These are phyloP conservation scores for Chrysolina haemoptera DNA, from an alignment of 2,888 invertebrate species.

Conservation along the genomic window DNA sequence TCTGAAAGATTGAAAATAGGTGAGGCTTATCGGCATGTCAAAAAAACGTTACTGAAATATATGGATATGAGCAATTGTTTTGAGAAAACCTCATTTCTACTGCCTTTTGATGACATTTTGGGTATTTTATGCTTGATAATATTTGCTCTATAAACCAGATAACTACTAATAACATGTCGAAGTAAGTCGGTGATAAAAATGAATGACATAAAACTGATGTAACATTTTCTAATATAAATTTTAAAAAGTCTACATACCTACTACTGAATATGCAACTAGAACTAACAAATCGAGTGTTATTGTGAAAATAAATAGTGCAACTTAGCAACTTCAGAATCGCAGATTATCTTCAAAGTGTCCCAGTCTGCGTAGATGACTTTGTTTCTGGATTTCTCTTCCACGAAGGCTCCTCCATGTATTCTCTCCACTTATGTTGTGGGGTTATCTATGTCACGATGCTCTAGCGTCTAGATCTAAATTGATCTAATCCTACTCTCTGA, in stretches of 20 bases:
- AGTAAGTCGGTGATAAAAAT: no score
- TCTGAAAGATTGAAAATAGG: no score
- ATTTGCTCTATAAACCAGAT: no score
- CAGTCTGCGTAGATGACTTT: background rate
- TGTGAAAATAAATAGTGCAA: conserved; percentile 14
- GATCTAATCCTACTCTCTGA: conserved; percentile 35
- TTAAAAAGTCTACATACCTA: background rate
- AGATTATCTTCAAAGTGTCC: background rate
- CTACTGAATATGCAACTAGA: conserved; percentile 8
- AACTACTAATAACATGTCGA: no score
- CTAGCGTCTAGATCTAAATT: conserved; percentile 24
- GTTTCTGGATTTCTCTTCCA: background rate
- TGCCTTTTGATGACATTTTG: no score
- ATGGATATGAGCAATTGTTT: no score
- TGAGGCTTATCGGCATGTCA: no score
- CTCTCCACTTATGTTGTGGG: background rate
- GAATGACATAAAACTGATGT: background rate
- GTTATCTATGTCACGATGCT: conserved; percentile 2
- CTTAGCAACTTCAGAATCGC: background rate
- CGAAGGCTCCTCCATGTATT: background rate
- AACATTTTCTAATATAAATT: background rate
- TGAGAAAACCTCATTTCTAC: background rate
- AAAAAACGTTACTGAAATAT: no score
- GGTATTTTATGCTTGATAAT: no score
- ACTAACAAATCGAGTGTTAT: background rate